These are phyloP conservation scores for Rhinolophus sinicus DNA, from an alignment of 2,113 vertebrate species.

Conservation along the genomic window DNA sequence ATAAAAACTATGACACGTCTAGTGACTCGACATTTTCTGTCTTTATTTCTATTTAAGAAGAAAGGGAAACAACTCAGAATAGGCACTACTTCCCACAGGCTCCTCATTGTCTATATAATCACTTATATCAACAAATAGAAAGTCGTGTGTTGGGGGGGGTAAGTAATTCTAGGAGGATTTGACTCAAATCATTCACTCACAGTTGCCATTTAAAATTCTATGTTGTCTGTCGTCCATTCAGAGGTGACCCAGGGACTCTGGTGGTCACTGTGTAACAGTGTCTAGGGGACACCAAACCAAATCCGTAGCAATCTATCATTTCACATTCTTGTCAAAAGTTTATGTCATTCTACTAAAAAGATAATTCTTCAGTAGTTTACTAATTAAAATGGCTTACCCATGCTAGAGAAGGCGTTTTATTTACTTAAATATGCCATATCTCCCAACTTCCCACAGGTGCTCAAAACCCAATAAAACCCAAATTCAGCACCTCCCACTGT, in stretches of 20 bases:
- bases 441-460: background rate
- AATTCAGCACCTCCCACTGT: background rate
- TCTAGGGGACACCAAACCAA: background rate
- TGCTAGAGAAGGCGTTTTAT: background rate
- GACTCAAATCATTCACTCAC: background rate
- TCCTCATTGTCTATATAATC: background rate
- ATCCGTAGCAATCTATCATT: background rate
- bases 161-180: background rate
- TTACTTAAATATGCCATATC: background rate
- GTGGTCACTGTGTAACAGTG: background rate
- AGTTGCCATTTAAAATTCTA: background rate
- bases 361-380: background rate
- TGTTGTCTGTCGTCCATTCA: background rate
- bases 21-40: background rate
- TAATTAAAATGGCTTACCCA: background rate
- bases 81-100: background rate
- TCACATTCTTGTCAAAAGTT: background rate
- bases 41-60: conserved; percentile 26
- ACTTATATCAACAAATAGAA: background rate
- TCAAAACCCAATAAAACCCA: background rate
- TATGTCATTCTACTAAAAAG: background rate
- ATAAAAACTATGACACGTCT: background rate
- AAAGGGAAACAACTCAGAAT: background rate
- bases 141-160: background rate
- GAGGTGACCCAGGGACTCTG: no score